phyloP scores from a whole-genome alignment of 2,113 vertebrate species.

The Chrysemys picta region DNA sequence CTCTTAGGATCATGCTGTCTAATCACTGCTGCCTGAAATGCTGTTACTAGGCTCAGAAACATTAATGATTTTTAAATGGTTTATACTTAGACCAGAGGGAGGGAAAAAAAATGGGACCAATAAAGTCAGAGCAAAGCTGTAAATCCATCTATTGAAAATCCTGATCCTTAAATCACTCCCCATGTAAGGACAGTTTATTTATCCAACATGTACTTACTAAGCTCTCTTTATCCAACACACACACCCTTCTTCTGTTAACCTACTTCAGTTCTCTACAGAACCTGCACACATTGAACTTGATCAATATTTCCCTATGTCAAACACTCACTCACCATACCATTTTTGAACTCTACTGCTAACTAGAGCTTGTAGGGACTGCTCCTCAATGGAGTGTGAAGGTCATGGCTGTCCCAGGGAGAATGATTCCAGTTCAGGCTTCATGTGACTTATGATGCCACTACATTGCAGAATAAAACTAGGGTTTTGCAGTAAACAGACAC shows the following conservation, averaged over 20 bases:
- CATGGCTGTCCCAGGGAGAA: neutral
- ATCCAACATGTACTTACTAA: neutral
- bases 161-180: neutral
- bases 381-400: neutral
- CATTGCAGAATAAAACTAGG: too few relatives aligned
- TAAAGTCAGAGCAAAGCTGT: neutral
- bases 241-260: neutral
- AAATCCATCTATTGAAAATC: neutral
- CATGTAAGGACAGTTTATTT: neutral
- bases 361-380: neutral
- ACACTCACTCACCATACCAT: neutral
- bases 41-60: neutral
- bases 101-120: neutral
- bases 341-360: neutral
- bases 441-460: neutral
- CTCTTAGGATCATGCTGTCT: neutral
- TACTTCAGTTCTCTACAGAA: neutral
- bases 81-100: neutral
- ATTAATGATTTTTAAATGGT: neutral
- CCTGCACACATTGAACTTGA: neutral
- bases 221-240: neutral
- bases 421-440: neutral
- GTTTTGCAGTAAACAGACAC: too few relatives aligned
- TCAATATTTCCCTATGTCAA: neutral
- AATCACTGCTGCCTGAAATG: conserved; percentile 38